Conservation (phyloP, 1,140 invertebrate species). For the Hylaeus volcanicus region DNA sequence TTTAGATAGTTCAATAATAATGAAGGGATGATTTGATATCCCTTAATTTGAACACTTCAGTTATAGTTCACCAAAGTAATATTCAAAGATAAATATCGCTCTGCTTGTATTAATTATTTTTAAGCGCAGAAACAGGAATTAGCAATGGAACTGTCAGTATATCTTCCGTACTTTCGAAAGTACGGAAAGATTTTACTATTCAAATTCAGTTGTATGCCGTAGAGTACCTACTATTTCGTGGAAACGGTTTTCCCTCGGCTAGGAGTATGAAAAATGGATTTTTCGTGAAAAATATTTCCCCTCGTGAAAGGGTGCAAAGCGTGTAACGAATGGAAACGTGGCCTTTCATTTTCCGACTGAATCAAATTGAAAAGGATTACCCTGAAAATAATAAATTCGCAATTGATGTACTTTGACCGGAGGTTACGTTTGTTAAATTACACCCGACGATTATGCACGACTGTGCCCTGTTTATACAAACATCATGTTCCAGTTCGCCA, state of each 20-base stretch:
- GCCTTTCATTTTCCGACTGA: neutral
- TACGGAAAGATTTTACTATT: too few relatives aligned
- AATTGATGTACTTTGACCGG: neutral
- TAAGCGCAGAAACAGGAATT: too few relatives aligned
- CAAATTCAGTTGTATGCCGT: neutral
- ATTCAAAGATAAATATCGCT: too few relatives aligned
- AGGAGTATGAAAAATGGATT: neutral
- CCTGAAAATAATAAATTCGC: neutral
- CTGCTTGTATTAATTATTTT: too few relatives aligned
- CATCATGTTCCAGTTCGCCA: neutral
- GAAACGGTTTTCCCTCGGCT: neutral
- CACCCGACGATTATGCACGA: neutral
- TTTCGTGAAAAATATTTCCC: neutral
- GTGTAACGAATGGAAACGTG: neutral
- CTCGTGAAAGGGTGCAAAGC: neutral
- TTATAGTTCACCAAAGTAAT: too few relatives aligned
- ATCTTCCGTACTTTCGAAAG: neutral
- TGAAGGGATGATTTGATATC: too few relatives aligned
- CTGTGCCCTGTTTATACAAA: neutral
- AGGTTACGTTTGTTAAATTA: neutral
- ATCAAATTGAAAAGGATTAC: neutral
- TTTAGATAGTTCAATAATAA: too few relatives aligned
- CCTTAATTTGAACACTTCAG: too few relatives aligned
- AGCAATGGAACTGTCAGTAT: too few relatives aligned
- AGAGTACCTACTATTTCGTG: neutral